These are phyloP conservation scores for Drosophila nikananu DNA, from an alignment of 1,140 invertebrate genomes.

Conservation along the genomic window DNA sequence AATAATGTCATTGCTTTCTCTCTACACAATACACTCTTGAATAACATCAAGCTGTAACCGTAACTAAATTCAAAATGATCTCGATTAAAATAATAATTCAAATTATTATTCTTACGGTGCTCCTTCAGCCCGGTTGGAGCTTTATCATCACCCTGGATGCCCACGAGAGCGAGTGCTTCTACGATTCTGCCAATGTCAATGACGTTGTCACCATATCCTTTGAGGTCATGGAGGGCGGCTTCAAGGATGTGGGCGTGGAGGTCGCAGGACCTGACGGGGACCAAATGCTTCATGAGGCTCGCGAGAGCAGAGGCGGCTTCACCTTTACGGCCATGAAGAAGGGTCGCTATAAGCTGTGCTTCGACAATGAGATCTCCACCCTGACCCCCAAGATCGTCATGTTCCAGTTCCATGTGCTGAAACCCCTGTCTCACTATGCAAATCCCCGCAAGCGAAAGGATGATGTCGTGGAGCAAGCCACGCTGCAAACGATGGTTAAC, in stretches of 20 bases:
- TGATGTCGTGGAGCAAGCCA: constrained; percentile 52
- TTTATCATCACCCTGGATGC: constrained; percentile 66
- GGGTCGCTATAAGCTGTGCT: constrained; percentile 56
- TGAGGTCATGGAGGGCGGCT: constrained; percentile 75
- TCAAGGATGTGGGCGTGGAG: constrained; percentile 58
- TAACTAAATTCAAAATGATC: constrained; percentile 38
- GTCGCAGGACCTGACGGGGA: constrained; percentile 39
- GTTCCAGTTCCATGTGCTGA: constrained; percentile 58
- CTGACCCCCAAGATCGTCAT: constrained; percentile 69
- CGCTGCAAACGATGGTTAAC: constrained; percentile 46
- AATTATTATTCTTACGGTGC: not conserved
- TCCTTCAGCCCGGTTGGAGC: not conserved
- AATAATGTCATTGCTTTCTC: constrained; percentile 14
- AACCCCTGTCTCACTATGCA: constrained; percentile 30
- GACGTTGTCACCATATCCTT: constrained; percentile 60
- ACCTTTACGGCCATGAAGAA: constrained; percentile 49
- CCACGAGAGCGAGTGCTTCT: constrained; percentile 63
- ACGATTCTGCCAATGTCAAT: constrained; percentile 29
- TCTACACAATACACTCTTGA: not conserved
- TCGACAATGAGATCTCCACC: constrained; percentile 62
- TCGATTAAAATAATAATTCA: constrained; percentile 4
- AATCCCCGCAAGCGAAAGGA: constrained; percentile 33
- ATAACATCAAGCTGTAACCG: not conserved
- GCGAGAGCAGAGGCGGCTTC: constrained; percentile 49
- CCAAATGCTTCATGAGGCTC: constrained; percentile 9